Evolutionary conservation across 2,888 invertebrate species (phyloP).

Genomic region (Monopis laevigella): DNA sequence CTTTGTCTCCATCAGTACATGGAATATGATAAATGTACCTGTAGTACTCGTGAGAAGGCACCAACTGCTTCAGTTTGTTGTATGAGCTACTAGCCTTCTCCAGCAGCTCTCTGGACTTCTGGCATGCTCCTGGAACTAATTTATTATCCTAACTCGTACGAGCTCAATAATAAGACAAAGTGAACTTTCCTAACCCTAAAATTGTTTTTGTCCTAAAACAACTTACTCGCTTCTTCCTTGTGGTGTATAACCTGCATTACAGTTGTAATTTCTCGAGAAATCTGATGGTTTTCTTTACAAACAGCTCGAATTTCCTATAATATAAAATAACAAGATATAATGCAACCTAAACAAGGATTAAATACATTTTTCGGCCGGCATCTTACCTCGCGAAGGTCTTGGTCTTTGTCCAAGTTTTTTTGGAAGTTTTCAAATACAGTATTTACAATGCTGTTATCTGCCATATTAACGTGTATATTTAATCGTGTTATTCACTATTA

Average conservation of each 20-base stretch:
- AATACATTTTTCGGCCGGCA: too few species aligned
- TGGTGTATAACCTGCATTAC: constrained; percentile 85
- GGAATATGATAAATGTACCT: constrained; percentile 49
- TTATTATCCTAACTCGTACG: too few species aligned
- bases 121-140: constrained; percentile 72
- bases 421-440: constrained; percentile 81
- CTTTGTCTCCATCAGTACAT: too few species aligned
- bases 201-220: too few species aligned
- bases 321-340: neutral
- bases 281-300: constrained; percentile 75
- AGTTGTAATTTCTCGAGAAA: constrained; percentile 80
- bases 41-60: constrained; percentile 84
- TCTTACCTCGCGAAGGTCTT: constrained; percentile 82
- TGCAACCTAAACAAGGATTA: neutral
- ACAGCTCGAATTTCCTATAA: constrained; percentile 72
- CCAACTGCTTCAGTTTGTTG: constrained; percentile 67
- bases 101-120: constrained; percentile 72
- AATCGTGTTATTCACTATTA: too few species aligned
- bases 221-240: constrained; percentile 73
- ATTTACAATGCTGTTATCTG: constrained; percentile 51
- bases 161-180: too few species aligned
- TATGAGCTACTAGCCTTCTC: constrained; percentile 73
- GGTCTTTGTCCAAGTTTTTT: constrained; percentile 78
- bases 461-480: constrained; percentile 22
- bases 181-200: too few species aligned